phyloP scores from a whole-genome alignment of 2,113 vertebrate species.

The Leucopternis melanops region DNA sequence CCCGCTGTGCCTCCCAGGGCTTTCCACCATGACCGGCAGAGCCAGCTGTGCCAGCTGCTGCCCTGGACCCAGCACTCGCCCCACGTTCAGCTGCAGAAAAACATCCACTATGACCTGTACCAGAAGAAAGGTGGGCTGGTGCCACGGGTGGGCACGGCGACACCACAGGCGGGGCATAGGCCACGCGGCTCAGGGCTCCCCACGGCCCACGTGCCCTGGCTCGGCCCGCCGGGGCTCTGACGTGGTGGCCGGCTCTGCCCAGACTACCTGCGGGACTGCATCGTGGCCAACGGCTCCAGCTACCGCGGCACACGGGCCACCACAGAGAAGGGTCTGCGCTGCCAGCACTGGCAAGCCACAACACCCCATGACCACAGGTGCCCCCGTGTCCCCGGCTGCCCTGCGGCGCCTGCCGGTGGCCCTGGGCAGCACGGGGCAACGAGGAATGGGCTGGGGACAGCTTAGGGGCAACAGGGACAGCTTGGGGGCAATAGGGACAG shows the following conservation, averaged over 20 bases:
- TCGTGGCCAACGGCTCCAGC: conserved; percentile 77
- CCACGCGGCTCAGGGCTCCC: neutral
- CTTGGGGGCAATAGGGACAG: too few relatives aligned
- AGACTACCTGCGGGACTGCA: conserved; percentile 89
- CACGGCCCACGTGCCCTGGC: neutral
- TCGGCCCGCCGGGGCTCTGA: neutral
- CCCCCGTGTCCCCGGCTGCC: neutral
- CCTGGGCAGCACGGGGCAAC: neutral
- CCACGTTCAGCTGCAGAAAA: conserved; percentile 77
- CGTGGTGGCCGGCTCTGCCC: neutral
- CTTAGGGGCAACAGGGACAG: accelerated
- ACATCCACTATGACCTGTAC: conserved; percentile 87
- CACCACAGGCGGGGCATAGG: neutral
- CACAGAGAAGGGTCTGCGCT: conserved; percentile 77
- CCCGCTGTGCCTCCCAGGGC: conserved; percentile 65
- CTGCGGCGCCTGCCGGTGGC: accelerated
- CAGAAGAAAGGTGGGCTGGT: conserved; percentile 88
- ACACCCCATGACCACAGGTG: conserved; percentile 94
- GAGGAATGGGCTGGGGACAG: neutral
- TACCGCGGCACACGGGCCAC: conserved; percentile 81
- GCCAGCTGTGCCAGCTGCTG: conserved; percentile 82
- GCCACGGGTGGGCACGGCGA: too few relatives aligned
- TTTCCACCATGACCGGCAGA: conserved; percentile 85
- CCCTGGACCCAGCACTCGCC: conserved; percentile 83
- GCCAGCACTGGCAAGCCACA: conserved; percentile 87